Evolutionary conservation across 2,113 vertebrate species (phyloP).

Genomic region (Antechinus flavipes): DNA sequence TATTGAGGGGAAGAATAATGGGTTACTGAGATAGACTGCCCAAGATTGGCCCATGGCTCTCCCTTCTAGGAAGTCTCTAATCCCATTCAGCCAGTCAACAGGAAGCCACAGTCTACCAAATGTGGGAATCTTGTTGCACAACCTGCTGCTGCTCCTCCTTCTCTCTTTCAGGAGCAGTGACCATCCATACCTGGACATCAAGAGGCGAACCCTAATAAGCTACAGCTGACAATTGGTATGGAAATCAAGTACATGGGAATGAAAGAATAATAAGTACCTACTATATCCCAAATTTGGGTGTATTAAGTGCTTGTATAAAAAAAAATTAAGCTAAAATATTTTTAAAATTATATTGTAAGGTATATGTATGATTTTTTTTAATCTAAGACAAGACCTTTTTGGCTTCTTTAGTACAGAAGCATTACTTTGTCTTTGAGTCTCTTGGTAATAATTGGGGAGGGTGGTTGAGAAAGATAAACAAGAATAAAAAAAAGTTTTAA

Average conservation of each 20-base stretch:
- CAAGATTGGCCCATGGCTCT: neutral
- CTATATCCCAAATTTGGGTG: neutral
- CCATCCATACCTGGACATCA: neutral
- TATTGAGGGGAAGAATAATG: neutral
- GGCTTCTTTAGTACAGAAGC: neutral
- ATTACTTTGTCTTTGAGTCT: neutral
- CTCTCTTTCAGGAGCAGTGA: neutral
- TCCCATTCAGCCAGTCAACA: neutral
- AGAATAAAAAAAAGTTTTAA: neutral
- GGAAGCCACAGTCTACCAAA: neutral
- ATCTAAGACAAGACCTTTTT: neutral
- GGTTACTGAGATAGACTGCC: neutral
- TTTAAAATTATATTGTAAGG: neutral
- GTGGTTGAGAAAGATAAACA: neutral
- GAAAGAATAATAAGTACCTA: neutral
- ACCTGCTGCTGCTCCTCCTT: neutral
- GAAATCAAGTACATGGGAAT: too few relatives aligned
- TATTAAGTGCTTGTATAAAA: neutral
- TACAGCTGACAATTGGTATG: neutral
- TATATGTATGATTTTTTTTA: neutral
- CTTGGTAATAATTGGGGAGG: neutral
- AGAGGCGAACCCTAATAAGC: neutral
- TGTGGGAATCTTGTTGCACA: neutral
- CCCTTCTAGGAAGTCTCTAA: neutral
- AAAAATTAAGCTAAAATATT: neutral